A percentile compares a stretch with the other conserved stretches of the same genome.
Conservation (phyloP, 2,113 vertebrate species). For the Melanerpes aurifrons region DNA sequence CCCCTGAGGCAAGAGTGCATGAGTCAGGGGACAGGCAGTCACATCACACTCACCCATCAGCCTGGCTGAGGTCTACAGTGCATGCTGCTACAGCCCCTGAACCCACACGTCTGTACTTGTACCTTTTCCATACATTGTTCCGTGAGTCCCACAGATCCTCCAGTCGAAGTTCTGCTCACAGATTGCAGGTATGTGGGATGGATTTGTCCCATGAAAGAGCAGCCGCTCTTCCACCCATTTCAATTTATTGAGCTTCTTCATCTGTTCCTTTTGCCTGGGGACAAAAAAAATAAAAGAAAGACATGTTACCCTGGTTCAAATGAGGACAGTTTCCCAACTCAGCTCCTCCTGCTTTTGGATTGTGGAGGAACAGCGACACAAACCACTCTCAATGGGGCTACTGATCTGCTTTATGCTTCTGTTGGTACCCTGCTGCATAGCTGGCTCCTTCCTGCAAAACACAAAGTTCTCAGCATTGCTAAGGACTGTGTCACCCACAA, state of each 20-base stretch:
- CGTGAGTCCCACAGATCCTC: conserved; percentile 88
- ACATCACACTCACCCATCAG: not conserved
- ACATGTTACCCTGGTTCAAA: not conserved
- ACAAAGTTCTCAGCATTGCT: conserved; percentile 27
- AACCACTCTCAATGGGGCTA: not conserved
- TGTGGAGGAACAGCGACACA: conserved; percentile 1
- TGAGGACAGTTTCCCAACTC: not conserved
- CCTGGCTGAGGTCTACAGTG: not conserved
- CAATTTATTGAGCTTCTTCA: conserved; percentile 77
- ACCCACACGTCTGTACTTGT: not conserved
- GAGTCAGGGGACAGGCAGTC: not conserved
- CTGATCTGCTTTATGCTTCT: conserved; percentile 16
- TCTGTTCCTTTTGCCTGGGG: conserved; percentile 89
- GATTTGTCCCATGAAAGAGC: conserved; percentile 89
- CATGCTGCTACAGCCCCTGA: not conserved
- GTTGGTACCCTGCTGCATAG: conserved; percentile 17
- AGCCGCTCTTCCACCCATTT: conserved; percentile 74
- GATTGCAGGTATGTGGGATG: conserved; percentile 74
- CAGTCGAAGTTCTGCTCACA: conserved; percentile 92
- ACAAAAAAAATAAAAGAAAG: not conserved
- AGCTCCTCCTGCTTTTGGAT: not conserved
- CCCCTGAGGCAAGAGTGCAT: not conserved
- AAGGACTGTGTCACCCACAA: not conserved
- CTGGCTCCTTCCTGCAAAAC: conserved; percentile 26
- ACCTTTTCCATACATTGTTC: conserved; percentile 90